phyloP scores from a whole-genome alignment of 1,140 invertebrate species.

The Aphelinus atriplicis region DNA sequence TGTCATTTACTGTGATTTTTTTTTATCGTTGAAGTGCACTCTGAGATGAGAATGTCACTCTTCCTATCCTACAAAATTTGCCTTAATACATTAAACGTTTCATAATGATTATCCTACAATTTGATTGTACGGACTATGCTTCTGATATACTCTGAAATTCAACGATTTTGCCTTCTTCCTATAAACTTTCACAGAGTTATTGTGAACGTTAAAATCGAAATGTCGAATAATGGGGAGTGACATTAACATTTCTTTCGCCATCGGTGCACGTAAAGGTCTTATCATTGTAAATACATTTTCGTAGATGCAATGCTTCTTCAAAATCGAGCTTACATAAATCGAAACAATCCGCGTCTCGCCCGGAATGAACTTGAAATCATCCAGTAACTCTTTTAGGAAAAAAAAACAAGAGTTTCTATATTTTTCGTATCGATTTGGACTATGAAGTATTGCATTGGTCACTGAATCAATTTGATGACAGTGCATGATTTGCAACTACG shows the following conservation, averaged over 20 bases:
- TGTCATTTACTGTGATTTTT: slow-evolving; percentile 9
- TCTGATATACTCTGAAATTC: too few species aligned
- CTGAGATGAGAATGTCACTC: too few species aligned
- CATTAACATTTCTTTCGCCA: not conserved
- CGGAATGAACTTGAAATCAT: too few species aligned
- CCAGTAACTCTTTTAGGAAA: too few species aligned
- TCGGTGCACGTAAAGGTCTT: not conserved
- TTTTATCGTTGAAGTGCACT: not conserved
- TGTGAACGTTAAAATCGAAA: too few species aligned
- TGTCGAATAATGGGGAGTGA: not conserved
- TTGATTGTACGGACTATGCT: too few species aligned
- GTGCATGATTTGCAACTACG: slow-evolving; percentile 34
- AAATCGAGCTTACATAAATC: slow-evolving; percentile 13
- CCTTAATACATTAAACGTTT: too few species aligned
- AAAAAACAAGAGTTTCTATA: not conserved
- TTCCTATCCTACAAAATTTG: too few species aligned
- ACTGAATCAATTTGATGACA: not conserved
- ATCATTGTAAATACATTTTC: slow-evolving; percentile 23
- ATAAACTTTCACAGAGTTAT: too few species aligned
- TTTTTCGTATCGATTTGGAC: not conserved
- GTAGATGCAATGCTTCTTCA: slow-evolving; percentile 13
- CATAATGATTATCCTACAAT: too few species aligned
- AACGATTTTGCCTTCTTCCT: too few species aligned
- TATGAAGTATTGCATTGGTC: not conserved
- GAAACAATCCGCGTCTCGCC: too few species aligned